phyloP scores from a whole-genome alignment of 2,113 vertebrate species.

The Paramormyrops kingsleyae region DNA sequence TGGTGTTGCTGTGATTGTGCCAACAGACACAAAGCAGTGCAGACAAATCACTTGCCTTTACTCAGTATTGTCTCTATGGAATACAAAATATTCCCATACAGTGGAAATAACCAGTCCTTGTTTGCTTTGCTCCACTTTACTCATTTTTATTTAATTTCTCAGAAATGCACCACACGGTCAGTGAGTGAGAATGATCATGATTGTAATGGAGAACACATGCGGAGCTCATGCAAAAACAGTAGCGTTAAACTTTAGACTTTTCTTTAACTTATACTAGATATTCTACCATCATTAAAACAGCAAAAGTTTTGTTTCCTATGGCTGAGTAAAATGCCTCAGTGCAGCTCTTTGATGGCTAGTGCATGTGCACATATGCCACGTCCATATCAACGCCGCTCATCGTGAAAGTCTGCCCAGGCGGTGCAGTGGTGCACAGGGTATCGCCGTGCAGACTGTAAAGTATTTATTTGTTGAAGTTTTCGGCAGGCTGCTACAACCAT shows the following conservation, averaged over 20 bases:
- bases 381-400: neutral
- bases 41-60: neutral
- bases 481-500: neutral
- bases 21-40: neutral
- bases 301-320: neutral
- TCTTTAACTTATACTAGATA: neutral
- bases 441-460: neutral
- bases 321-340: too few species aligned
- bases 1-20: neutral
- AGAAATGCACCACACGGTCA: too few species aligned
- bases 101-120: neutral
- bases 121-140: too few species aligned
- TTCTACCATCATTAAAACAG: neutral
- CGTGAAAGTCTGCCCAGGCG: neutral
- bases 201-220: too few species aligned
- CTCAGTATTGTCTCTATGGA: neutral
- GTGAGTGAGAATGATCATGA: too few species aligned
- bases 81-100: neutral
- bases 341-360: too few species aligned
- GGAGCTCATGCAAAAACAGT: too few species aligned
- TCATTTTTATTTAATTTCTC: too few species aligned
- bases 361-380: neutral
- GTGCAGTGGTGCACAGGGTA: neutral
- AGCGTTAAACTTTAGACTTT: too few species aligned
- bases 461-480: neutral